Evolutionary conservation across 1,140 invertebrate species (phyloP), one percentile per base, ranked within the genome.

Genomic region (Plodia interpunctella): DNA sequence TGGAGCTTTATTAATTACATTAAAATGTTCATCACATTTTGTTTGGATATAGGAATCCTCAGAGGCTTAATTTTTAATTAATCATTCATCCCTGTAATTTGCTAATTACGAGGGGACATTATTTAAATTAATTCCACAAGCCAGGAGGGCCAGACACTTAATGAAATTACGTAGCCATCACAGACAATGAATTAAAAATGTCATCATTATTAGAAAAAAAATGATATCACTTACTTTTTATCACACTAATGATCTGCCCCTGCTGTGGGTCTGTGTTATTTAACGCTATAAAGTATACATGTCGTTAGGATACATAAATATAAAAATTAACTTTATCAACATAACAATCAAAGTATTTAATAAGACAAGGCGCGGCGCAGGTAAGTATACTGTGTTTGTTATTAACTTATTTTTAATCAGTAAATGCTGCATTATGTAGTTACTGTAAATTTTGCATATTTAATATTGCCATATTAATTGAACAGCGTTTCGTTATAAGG

Each of bases 31-130:
- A 17, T 44, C 30, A 6, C 30, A 32, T 44, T 44, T 15, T 44
- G 15, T 44, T 13, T 15, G 13, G 15, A n/a, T 44, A 44, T 44
- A 60, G 53, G 55, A 55, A 55, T 38, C 57, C 52, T 54, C 52
- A 28, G 52, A 25, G 59, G 44, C 59, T 38, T 60, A 53, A 38
- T 60, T 60, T 60, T 60, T 55, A 60, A 60, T 60, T 60, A 60
- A 60, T 60, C 59, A 60, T 60, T 60, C 59, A 60, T 60, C 53
- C 59, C 54, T 55, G 50, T 61, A 61, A 61, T 61, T 61, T 61
- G 59, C 59, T 61, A 61, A 61, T 61, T 61, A 61, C 59, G 49
- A 61, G 55, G 49, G 59, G 59, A 61, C 59, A 61, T 61, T 61
- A 61, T 61, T 61, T 57, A 61, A 61, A 61, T 61, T 61, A 61